These are phyloP conservation scores for Neolamprologus tretocephalus DNA, from an alignment of 2,113 vertebrate genomes.

Conservation along the genomic window DNA sequence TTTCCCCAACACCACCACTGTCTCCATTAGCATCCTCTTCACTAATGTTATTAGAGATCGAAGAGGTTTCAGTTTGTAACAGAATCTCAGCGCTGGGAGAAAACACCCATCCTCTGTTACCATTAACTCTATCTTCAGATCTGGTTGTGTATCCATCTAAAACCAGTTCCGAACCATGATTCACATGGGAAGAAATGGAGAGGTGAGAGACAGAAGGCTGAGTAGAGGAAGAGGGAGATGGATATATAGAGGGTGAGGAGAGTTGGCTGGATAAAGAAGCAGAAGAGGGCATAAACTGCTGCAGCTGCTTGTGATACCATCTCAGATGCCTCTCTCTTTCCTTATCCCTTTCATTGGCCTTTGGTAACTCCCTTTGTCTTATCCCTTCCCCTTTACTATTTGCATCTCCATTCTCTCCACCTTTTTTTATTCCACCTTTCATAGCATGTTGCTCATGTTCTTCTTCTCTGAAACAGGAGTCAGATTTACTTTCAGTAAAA, in stretches of 20 bases:
- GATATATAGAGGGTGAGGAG: background rate
- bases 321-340: conserved; percentile 78
- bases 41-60: background rate
- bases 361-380: conserved; percentile 16
- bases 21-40: background rate
- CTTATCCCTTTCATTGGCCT: conserved; percentile 20
- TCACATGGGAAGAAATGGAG: background rate
- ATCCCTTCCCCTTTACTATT: background rate
- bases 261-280: background rate
- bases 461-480: background rate
- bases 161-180: conserved; percentile 65
- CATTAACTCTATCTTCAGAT: background rate
- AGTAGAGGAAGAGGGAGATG: background rate
- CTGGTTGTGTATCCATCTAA: conserved; percentile 42
- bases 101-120: background rate
- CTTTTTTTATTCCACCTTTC: background rate
- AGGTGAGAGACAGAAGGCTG: background rate
- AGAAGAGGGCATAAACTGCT: conserved; percentile 66
- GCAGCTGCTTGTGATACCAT: conserved; percentile 84
- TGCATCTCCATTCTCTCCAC: background rate
- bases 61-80: background rate
- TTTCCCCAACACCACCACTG: background rate
- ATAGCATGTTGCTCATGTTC: background rate
- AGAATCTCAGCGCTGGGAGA: background rate
- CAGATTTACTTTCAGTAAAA: background rate